Percentiles rank a stretch among this genome's conserved stretches.
Evolutionary conservation across 2,888 invertebrate species (phyloP).

Genomic region (Dermolepida albohirtum): DNA sequence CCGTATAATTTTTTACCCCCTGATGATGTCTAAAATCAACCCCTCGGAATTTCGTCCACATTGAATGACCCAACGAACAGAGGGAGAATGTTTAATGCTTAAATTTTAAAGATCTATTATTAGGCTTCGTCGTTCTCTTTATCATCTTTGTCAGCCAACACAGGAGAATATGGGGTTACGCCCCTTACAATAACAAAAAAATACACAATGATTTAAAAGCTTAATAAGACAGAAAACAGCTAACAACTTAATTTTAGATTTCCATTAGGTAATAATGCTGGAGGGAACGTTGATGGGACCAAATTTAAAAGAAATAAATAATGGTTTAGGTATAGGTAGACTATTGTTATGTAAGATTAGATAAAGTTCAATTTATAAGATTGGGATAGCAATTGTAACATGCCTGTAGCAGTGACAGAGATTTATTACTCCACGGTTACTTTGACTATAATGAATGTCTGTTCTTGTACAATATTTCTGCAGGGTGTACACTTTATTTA

Average conservation of each 20-base stretch:
- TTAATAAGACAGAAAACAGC: slow-evolving; percentile 28
- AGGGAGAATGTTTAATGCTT: slow-evolving; percentile 1
- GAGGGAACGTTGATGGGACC: slow-evolving; percentile 10
- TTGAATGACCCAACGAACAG: background rate
- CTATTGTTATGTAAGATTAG: slow-evolving; percentile 29
- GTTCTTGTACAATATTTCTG: slow-evolving; percentile 11
- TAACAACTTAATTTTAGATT: slow-evolving; percentile 37
- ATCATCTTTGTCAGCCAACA: background rate
- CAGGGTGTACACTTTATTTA: background rate
- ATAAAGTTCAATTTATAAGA: slow-evolving; percentile 14
- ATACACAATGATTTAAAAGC: slow-evolving; percentile 17
- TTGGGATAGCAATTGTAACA: slow-evolving; percentile 32
- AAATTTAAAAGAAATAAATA: slow-evolving; percentile 31
- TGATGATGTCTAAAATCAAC: slow-evolving; percentile 15
- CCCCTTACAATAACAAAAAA: slow-evolving; percentile 10
- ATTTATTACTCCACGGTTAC: slow-evolving; percentile 24
- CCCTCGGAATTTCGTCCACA: background rate
- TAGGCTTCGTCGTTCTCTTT: slow-evolving; percentile 12
- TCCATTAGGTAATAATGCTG: background rate
- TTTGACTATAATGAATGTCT: slow-evolving; percentile 25
- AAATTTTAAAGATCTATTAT: slow-evolving; percentile 23
- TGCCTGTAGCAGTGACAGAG: slow-evolving; percentile 26
- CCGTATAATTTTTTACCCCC: slow-evolving; percentile 22
- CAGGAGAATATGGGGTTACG: slow-evolving; percentile 14
- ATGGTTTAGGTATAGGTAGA: background rate